These are phyloP conservation scores for Boulengeromyrus knoepffleri DNA, from an alignment of 2,113 vertebrate genomes.

Conservation along the genomic window DNA sequence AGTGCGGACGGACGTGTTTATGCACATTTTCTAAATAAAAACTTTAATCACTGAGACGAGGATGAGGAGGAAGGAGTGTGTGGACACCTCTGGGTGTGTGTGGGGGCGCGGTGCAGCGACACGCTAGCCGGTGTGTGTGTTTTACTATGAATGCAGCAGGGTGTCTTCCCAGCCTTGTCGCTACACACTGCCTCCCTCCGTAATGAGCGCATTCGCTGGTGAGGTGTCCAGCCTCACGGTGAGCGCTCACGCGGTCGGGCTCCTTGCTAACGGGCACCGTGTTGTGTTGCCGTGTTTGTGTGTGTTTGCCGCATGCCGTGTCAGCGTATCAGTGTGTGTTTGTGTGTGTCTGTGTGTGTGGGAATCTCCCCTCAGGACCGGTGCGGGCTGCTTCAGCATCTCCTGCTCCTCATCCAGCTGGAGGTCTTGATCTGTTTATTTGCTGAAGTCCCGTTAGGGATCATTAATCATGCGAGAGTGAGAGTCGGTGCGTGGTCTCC, in stretches of 20 bases:
- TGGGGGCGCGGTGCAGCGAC: neutral
- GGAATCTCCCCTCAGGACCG: neutral
- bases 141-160: neutral
- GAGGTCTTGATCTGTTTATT: neutral
- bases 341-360: neutral
- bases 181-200: neutral
- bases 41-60: neutral
- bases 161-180: neutral
- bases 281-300: neutral
- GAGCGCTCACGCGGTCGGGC: neutral
- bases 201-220: neutral
- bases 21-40: neutral
- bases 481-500: neutral
- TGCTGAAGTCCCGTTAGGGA: neutral
- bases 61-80: neutral
- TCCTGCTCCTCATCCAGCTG: neutral
- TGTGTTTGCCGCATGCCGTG: neutral
- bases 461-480: neutral
- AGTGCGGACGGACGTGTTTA: neutral
- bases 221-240: neutral
- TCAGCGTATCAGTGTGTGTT: neutral
- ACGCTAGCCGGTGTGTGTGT: neutral
- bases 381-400: neutral
- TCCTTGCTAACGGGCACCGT: neutral
- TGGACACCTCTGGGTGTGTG: neutral